Base-by-base conservation (phyloP, 2,888 invertebrate genomes). In the Nomada lathburiana region DNA sequence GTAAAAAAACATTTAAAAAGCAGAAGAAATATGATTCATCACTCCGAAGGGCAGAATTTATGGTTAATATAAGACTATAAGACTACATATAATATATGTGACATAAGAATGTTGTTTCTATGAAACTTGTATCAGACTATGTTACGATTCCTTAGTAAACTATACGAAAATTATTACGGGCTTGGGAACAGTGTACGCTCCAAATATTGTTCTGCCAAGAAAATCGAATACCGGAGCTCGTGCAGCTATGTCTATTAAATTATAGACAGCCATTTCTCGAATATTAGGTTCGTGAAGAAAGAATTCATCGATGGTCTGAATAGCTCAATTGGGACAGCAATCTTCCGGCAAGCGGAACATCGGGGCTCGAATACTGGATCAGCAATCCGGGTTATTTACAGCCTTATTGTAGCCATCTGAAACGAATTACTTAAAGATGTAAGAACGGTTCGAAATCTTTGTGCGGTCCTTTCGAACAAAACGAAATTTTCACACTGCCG, bases 271-370 rank as follows among this genome's bases (percentile, higher is more conserved):
- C 70, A 60, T 70, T 70, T 70, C 70, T 70, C n/a, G 59, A 70
- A 60, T 50, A 60, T 70, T 50, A 59, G 59, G 59, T 50, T 70
- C 26, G 7, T n/a, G 16, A 16, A 47, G 69, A 69, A 69, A 69
- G 69, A 59, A 69, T 69, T 69, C n/a, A 47, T 60, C 70, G 70
- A 50, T 50, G 50, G 59, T 70, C 59, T 60, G 70, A 70, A 70
- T 70, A 70, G 70, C 70, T 47, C 47, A 59, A 70, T 70, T 47
- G 44, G 18, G 69, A 57, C 44, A 59, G 69, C 57, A 16, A 29
- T 60, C 70, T 70, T 42, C 70, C 47, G 50, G 44, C 18, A 16
- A 26, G 29, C 4, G 18, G 59, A 59, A 70, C 50, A 50, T 60
- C 59, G 10, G 16, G 47, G 59, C 23, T 70, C 70, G 59, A 70